Evolutionary conservation across 1,140 invertebrate species (phyloP).

Genomic region (Drosophila varians): DNA sequence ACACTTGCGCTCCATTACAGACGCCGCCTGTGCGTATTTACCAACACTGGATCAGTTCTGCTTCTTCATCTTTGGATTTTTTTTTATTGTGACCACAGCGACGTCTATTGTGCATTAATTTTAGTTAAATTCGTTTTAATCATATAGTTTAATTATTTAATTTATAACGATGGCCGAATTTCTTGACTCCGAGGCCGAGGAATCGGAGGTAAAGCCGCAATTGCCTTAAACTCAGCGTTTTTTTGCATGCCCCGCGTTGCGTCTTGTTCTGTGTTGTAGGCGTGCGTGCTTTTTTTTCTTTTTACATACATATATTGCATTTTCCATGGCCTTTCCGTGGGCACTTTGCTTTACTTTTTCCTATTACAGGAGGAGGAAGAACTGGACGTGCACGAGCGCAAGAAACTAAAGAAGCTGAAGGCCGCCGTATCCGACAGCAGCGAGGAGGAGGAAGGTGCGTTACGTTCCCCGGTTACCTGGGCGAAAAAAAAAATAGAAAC

Average conservation of each 20-base stretch:
- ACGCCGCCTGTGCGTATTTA: not conserved
- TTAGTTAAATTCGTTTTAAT: constrained; percentile 74
- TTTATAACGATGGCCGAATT: constrained; percentile 89
- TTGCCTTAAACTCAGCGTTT: not conserved
- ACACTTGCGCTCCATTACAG: not conserved
- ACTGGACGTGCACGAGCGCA: constrained; percentile 86
- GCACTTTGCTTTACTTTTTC: not conserved
- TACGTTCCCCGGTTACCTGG: not conserved
- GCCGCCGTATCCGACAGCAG: constrained; percentile 87
- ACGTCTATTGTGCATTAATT: constrained; percentile 62
- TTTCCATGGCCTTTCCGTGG: constrained; percentile 22
- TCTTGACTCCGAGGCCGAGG: constrained; percentile 92
- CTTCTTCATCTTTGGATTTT: constrained; percentile 35
- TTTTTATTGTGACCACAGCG: constrained; percentile 71
- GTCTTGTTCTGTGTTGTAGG: constrained; percentile 25
- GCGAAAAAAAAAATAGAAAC: no score
- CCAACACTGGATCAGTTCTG: constrained; percentile 16
- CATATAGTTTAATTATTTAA: constrained; percentile 76
- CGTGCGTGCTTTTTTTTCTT: constrained; percentile 26
- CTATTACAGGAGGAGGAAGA: constrained; percentile 86
- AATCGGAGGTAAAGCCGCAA: constrained; percentile 87
- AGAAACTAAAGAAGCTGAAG: constrained; percentile 87
- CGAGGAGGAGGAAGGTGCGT: constrained; percentile 86
- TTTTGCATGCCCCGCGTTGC: constrained; percentile 46
- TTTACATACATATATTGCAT: constrained; percentile 20